Base-by-base conservation (phyloP, 2,888 invertebrate genomes). In the Mimachlamys varia region DNA sequence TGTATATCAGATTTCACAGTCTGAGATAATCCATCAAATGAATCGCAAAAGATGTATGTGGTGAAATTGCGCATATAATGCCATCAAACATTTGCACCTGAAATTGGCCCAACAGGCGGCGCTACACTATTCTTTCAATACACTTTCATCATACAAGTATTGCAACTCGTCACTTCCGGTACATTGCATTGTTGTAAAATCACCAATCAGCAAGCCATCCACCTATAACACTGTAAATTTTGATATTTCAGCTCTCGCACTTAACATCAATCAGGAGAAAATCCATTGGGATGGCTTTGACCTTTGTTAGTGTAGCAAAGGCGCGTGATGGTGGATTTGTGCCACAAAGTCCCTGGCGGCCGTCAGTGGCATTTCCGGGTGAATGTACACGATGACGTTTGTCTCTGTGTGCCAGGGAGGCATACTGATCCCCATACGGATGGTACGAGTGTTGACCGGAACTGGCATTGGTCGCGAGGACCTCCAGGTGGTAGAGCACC, bases 261-360 rank as follows among this genome's bases (percentile, higher is more conserved):
- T 62, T n/a, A 62, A 22, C 44, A 44, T 44, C 4, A 44, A 44
- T 44, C 7, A 44, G 44, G 44, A 44, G 44, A 3, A 44, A 5
- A 44, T 76, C 27, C 76, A 76, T 7, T 44, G 76, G 12, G 76
- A 76, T 76, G 76, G 33, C 76, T 33, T 27, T 33, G 76, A 76
- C 76, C 76, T 76, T 76, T 76, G 27, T 89, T 88, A 89, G 44
- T 94, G 94, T 93, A 95, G 93, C 90, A 94, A 94, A 33, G 95
- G 95, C 87, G 95, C 95, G 90, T 95, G 94, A 50, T 94, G 93
- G 89, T 96, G 96, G 33, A 96, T 90, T 90, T 95, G 94, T n/a
- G 95, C 92, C 17, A 95, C 94, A 91, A 96, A 95, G 92, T 96
- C 96, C 53, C 95, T 92, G 88, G 95, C 95, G n/a, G 93, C 91